These are phyloP conservation scores for Leptobrachium ailaonicum DNA, from an alignment of 2,113 vertebrate species.

Conservation along the genomic window DNA sequence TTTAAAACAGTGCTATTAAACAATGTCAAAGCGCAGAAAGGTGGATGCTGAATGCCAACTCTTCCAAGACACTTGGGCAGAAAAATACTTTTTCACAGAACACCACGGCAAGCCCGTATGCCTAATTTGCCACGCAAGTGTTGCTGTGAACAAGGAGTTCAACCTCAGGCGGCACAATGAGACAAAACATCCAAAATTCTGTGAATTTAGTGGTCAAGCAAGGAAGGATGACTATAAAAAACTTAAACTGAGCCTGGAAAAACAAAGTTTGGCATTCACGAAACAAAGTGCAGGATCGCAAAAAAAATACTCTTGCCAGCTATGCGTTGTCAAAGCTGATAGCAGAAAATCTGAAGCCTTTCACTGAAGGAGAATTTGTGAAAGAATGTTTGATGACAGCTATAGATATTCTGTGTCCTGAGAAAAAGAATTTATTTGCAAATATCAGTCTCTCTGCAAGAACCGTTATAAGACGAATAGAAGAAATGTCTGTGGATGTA, in stretches of 20 bases:
- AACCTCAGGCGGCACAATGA: too few relatives aligned
- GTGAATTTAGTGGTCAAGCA: too few relatives aligned
- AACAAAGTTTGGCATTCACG: neutral
- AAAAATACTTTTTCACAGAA: too few relatives aligned
- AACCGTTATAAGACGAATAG: too few relatives aligned
- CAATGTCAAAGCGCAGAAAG: neutral
- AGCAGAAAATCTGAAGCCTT: neutral
- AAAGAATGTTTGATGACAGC: neutral
- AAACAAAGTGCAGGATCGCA: neutral
- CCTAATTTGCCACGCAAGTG: neutral
- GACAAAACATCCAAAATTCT: too few relatives aligned
- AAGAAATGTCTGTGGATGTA: neutral
- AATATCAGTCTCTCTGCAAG: too few relatives aligned
- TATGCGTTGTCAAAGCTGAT: neutral
- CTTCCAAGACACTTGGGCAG: neutral
- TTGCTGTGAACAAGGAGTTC: too few relatives aligned
- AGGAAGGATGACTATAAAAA: neutral
- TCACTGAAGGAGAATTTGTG: too few relatives aligned
- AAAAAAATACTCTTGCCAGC: neutral
- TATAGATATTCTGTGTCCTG: neutral
- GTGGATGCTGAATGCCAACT: neutral
- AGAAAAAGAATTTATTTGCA: neutral
- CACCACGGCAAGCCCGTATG: neutral
- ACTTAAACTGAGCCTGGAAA: neutral
- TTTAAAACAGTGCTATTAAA: too few relatives aligned